Base-by-base conservation (phyloP, 2,113 vertebrate genomes). In the Ciconia maguari region DNA sequence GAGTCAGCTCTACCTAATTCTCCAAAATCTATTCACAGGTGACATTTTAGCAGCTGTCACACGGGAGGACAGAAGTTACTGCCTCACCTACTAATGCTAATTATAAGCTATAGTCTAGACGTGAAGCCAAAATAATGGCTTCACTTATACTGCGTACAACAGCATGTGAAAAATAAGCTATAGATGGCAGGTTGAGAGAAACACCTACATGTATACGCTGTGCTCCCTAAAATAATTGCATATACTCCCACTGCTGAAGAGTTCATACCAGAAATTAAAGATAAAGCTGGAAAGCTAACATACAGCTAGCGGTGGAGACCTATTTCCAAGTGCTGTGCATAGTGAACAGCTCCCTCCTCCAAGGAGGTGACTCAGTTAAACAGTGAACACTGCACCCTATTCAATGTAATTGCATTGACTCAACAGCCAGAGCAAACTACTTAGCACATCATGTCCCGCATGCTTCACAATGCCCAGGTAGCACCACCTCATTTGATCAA, bases 61-160 rank as follows among this genome's bases (percentile, higher is more conserved):
- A 60, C 14, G 20, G 54, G 36, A 91, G 42, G 72, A 72, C 70
- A 91, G 58, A 81, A 95, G 46, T 61, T 78, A 76, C 46, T 74
- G 57, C 77, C 61, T 87, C 74, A 89, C 41, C 65, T 81, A 84
- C 32, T 87, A 79, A 87, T 75, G 69, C 15, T 94, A 82, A 92
- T 95, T 95, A 79, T 42, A 95, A 88, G 58, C n/a, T 83, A 18
- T 8, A 68, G 22, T 64, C 42, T 52, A 75, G 54, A 87, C 10
- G 3, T 36, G 69, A 78, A 84, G 49, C 7, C 57, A 94, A 72
- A 96, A 88, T n/a, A 69, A 89, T 83, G 62, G n/a, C 51, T 87
- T 83, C 26, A 24, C 16, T 89, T 83, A 46, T 1, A 62, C 5
- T 34, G 29, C 4, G 11, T 60, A 70, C 22, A 25, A 82, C 5